These are phyloP conservation scores for Formica aserva DNA, from an alignment of 2,888 invertebrate genomes.

Conservation along the genomic window DNA sequence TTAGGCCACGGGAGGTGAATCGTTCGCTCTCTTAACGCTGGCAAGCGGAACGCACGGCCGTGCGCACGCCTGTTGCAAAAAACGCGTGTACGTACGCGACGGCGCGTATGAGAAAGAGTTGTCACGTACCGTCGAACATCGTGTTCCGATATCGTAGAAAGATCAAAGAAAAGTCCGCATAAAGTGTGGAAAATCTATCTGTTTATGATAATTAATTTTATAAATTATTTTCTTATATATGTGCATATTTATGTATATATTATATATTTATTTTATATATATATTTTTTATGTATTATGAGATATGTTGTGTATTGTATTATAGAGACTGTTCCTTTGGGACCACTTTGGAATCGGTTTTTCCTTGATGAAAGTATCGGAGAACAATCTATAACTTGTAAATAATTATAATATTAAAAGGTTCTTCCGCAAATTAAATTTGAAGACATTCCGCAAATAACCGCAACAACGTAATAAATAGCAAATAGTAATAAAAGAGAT, in stretches of 20 bases:
- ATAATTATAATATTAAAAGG: background rate
- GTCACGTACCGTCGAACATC: conserved; percentile 55
- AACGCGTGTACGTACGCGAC: conserved; percentile 28
- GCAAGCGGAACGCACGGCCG: conserved; percentile 52
- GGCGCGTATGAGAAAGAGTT: conserved; percentile 51
- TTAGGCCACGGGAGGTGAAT: conserved; percentile 85
- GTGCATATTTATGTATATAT: background rate
- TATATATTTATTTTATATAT: background rate
- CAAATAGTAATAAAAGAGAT: background rate
- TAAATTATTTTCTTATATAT: conserved; percentile 12
- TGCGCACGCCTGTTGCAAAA: conserved; percentile 52
- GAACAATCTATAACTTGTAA: background rate
- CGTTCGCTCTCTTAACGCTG: conserved; percentile 75
- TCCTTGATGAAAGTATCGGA: background rate
- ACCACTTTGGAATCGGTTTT: background rate
- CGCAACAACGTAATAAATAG: background rate
- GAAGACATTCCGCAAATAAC: background rate
- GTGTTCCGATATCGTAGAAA: conserved; percentile 7
- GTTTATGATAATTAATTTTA: conserved; percentile 6
- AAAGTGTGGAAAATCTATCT: conserved; percentile 9
- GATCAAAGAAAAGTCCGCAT: conserved; percentile 54
- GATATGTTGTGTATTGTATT: background rate
- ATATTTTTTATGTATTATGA: background rate
- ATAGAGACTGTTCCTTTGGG: background rate
- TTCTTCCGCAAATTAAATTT: background rate